phyloP scores from a whole-genome alignment of 2,888 invertebrate genomes.

The Hydrotaea cyrtoneurina region DNA sequence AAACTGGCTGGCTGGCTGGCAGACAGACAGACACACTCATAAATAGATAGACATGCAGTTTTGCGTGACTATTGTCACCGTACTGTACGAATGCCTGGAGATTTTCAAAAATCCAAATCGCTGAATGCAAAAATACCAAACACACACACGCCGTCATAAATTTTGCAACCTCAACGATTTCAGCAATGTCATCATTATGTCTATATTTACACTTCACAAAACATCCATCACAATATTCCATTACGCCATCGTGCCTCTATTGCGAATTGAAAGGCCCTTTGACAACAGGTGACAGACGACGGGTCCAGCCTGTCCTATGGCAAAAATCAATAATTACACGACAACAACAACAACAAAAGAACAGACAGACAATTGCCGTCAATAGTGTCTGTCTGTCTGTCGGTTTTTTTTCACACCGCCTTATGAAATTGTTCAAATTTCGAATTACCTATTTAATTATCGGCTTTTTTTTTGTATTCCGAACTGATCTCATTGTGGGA shows the following conservation, averaged over 20 bases:
- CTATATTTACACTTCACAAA: conserved; percentile 22
- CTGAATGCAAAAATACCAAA: background rate
- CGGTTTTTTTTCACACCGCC: background rate
- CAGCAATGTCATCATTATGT: conserved; percentile 40
- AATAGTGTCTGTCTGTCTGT: background rate
- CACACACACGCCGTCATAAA: conserved; percentile 6
- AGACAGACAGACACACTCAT: background rate
- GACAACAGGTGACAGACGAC: background rate
- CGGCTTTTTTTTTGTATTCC: background rate
- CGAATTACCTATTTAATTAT: background rate
- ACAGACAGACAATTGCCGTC: no score
- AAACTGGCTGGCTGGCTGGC: no score
- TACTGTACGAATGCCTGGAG: background rate
- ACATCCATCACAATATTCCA: background rate
- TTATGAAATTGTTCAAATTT: background rate
- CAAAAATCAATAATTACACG: no score
- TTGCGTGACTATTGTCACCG: conserved; percentile 1
- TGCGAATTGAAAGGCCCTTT: no score
- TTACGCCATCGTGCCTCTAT: background rate
- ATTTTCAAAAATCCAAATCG: background rate
- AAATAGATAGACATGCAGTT: background rate
- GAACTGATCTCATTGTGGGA: background rate
- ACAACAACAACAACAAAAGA: no score
- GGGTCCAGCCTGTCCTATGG: no score
- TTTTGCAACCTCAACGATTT: conserved; percentile 14